Conservation (phyloP, 1,140 invertebrate genomes). For the Atta texana region DNA sequence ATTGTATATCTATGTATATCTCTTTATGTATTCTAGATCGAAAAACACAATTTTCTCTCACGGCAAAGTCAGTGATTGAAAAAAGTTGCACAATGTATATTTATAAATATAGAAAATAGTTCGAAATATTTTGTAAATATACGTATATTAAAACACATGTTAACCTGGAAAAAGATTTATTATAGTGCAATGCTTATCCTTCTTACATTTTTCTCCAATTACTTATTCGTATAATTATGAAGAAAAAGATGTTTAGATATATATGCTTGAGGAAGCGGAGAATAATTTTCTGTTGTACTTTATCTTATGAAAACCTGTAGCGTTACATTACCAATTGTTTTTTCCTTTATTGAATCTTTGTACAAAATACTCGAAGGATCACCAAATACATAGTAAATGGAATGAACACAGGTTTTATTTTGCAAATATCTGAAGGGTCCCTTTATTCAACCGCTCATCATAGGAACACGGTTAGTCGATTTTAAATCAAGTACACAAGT, state of each 20-base stretch:
- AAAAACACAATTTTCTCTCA: background rate
- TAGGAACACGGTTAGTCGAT: conserved; percentile 56
- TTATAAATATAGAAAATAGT: conserved; percentile 21
- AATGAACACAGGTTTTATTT: conserved; percentile 80
- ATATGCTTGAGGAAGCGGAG: conserved; percentile 38
- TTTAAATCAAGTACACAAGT: conserved; percentile 49
- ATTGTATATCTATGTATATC: conserved; percentile 1
- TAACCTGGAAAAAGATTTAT: conserved; percentile 28
- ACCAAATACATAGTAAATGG: conserved; percentile 77
- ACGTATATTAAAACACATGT: conserved; percentile 28
- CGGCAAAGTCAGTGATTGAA: background rate
- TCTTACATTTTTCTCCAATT: conserved; percentile 5
- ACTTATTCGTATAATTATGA: background rate
- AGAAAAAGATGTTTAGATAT: conserved; percentile 31
- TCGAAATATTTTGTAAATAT: conserved; percentile 43
- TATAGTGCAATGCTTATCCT: conserved; percentile 5
- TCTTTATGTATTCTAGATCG: background rate
- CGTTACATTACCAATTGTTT: conserved; percentile 64
- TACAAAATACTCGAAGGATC: conserved; percentile 76
- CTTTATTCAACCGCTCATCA: conserved; percentile 80
- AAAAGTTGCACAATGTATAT: conserved; percentile 29
- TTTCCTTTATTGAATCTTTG: conserved; percentile 70
- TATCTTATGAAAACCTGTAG: conserved; percentile 58
- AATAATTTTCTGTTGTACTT: conserved; percentile 68
- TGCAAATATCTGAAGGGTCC: conserved; percentile 72